Conservation (phyloP, 2,113 vertebrate genomes). For the Leiothrix lutea region DNA sequence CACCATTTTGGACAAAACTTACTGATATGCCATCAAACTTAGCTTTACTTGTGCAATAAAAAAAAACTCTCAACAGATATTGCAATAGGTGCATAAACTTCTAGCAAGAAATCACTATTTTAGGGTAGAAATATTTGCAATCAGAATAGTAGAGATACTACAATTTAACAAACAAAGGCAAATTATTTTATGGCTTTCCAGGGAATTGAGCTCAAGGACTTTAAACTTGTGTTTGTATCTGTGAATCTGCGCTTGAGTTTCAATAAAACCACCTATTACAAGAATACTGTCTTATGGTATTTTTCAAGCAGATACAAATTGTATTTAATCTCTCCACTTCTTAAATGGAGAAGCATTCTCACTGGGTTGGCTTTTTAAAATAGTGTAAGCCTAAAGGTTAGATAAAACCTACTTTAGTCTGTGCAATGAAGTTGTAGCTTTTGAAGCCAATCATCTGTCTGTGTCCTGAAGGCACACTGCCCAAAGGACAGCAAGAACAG, state of each 20-base stretch:
- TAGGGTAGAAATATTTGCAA: not conserved
- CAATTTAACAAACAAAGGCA: conserved; percentile 29
- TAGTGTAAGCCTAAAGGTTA: not conserved
- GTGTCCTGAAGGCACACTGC: not conserved
- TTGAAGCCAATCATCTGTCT: not conserved
- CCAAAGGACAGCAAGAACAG: not conserved
- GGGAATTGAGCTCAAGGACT: not conserved
- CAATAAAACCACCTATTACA: not conserved
- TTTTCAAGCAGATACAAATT: not conserved
- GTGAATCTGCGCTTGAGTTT: not conserved
- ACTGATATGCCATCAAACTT: not conserved
- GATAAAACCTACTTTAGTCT: not conserved
- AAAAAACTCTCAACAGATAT: not conserved
- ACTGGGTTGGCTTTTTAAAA: not conserved
- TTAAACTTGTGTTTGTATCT: not conserved
- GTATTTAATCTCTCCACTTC: not conserved
- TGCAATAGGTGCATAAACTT: not conserved
- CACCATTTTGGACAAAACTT: not conserved
- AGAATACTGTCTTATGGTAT: not conserved
- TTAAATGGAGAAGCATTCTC: not conserved
- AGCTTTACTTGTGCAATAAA: not conserved
- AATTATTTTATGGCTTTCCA: not conserved
- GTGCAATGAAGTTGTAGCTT: not conserved
- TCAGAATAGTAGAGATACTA: not conserved
- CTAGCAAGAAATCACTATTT: not conserved